Conservation (phyloP, 2,797 vertebrate genomes). For the Labroides dimidiatus region DNA sequence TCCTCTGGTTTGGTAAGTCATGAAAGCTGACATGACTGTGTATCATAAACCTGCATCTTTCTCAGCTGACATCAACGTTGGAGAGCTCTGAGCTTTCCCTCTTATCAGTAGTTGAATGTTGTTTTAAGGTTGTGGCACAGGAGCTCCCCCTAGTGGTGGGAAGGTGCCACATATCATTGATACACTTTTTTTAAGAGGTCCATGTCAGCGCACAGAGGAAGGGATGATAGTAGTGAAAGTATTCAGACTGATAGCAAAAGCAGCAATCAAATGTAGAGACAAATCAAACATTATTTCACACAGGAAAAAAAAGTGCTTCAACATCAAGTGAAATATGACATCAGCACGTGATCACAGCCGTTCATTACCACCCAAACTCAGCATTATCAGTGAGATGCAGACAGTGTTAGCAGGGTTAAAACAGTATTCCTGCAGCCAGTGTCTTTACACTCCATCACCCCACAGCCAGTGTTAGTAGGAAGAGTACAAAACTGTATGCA, state of each 20-base stretch:
- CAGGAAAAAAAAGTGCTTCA: not conserved
- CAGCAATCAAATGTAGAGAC: slow-evolving; percentile 11
- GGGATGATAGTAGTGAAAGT: not conserved
- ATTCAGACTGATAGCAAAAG: slow-evolving; percentile 9
- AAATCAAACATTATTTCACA: slow-evolving; percentile 19
- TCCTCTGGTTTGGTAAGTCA: too few species aligned
- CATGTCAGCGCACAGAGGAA: slow-evolving; percentile 7
- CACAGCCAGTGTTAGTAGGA: slow-evolving; percentile 59
- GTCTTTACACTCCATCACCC: slow-evolving; percentile 5
- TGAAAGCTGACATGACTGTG: too few species aligned
- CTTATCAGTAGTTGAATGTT: not conserved
- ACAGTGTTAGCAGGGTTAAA: slow-evolving; percentile 48
- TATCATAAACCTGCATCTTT: not conserved
- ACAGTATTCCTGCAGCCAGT: slow-evolving; percentile 37
- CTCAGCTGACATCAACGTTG: too few species aligned
- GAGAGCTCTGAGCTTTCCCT: not conserved
- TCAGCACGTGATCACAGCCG: slow-evolving; percentile 18
- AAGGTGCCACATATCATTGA: slow-evolving; percentile 5
- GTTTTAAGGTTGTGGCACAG: slow-evolving; percentile 3
- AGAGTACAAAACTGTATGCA: slow-evolving; percentile 21
- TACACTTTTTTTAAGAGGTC: slow-evolving; percentile 2
- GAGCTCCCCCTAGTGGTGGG: slow-evolving; percentile 19
- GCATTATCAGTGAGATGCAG: slow-evolving; percentile 21
- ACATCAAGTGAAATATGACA: slow-evolving; percentile 5
- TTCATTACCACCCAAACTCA: slow-evolving; percentile 17